Base-by-base conservation (phyloP, 1,140 invertebrate genomes). In the Bombus polaris region DNA sequence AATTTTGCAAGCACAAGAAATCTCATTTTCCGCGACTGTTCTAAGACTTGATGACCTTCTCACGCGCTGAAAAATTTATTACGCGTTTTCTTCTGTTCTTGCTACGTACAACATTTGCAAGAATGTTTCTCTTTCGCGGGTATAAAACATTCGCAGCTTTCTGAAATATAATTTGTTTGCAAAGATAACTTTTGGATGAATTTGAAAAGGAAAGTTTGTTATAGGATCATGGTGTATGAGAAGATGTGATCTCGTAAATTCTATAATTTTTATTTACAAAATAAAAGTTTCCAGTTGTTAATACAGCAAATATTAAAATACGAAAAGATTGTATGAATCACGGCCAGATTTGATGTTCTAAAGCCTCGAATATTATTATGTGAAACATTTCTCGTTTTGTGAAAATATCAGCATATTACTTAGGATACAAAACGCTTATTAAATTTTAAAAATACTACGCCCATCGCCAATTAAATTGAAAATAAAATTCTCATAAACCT, bases 1-100 rank as follows among this genome's bases (percentile, higher is more conserved):
- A 90, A 90, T 89, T 87, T 90, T 87, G 81, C 89, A 90, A 81
- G 53, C 70, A 42, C 59, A 42, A 35, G 76, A 44, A 89, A 90
- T 90, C 88, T 89, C 89, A 89, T 90, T 90, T 84, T 84, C 77
- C 44, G 8, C 37, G 80, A 35, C n/a, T 65, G 37, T 47, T 37
- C 62, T 44, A 62, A 76, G 65, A 70, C 72, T 53, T 85, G 39
- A 68, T 62, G 62, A 39, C n/a, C 42, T 37, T 39, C 77, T 35
- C 71, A 39, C 22, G 32, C 12, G 81, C 18, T 82, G 72, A 44
- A 65, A 86, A 82, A 89, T 89, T 87, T 81, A 89, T 89, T 87
- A 79, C 86, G 78, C 88, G 62, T 59, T 75, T 88, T 86, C 72
- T 88, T 88, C 57, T 66, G 44, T 53, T 42, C 37, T 1, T 44